Conservation (phyloP, 2,797 vertebrate genomes). For the Sebastes hubbsi region DNA sequence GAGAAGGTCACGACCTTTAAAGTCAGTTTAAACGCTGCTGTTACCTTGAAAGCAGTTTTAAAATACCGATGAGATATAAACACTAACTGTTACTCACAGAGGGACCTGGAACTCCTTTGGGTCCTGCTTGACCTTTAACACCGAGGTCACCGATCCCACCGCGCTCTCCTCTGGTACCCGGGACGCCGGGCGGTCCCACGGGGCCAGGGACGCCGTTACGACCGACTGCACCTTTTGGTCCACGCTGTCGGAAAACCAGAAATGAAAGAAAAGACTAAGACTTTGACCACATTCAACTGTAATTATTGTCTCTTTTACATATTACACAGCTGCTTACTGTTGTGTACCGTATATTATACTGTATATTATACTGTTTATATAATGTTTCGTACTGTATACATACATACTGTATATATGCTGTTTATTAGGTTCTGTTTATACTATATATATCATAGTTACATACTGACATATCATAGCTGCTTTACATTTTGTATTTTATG, state of each 20-base stretch:
- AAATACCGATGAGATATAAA: no score
- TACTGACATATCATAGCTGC: no score
- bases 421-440: no score
- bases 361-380: neutral
- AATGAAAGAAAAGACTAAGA: neutral
- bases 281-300: neutral
- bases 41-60: no score
- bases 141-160: slow-evolving; percentile 78
- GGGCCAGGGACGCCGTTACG: slow-evolving; percentile 69
- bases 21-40: no score
- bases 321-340: neutral
- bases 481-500: no score
- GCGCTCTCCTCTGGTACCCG: slow-evolving; percentile 78
- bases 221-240: slow-evolving; percentile 73
- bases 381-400: neutral
- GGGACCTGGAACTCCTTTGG: slow-evolving; percentile 77
- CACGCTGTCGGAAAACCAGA: slow-evolving; percentile 63
- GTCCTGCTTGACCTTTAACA: slow-evolving; percentile 71
- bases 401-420: neutral
- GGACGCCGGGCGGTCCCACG: slow-evolving; percentile 80
- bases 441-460: no score
- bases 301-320: neutral
- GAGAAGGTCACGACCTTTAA: no score
- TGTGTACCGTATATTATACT: neutral
- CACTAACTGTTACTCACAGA: slow-evolving; percentile 69